A percentile compares a stretch with the other conserved stretches of the same genome.
phyloP scores from a whole-genome alignment of 2,888 invertebrate species.

The Callinectes sapidus region DNA sequence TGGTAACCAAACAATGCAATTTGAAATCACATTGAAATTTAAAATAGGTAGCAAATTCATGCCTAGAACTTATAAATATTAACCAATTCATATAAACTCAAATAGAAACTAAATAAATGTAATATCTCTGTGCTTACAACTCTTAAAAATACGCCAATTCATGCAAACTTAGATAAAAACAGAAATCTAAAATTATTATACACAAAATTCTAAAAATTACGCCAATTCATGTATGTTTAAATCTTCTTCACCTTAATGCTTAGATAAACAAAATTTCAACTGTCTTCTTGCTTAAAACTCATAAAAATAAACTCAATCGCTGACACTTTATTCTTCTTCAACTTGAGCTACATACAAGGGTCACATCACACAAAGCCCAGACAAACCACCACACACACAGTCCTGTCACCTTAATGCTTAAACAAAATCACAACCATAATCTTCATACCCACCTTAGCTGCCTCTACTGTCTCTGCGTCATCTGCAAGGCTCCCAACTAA shows the following conservation, averaged over 20 bases:
- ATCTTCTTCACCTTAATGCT: no score
- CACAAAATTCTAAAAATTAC: background rate
- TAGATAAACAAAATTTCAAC: background rate
- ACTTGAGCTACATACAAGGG: no score
- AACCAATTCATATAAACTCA: background rate
- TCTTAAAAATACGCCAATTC: background rate
- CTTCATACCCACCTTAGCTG: constrained; percentile 63
- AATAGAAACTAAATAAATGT: background rate
- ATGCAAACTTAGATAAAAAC: background rate
- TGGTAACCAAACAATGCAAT: background rate
- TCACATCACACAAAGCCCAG: no score
- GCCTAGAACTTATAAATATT: background rate
- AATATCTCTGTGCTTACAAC: background rate
- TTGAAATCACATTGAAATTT: background rate
- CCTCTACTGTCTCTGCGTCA: constrained; percentile 62
- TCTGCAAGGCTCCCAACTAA: constrained; percentile 64
- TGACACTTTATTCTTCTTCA: background rate
- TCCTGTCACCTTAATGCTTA: background rate
- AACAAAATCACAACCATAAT: background rate
- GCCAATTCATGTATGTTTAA: no score
- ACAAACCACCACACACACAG: no score
- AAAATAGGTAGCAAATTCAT: background rate
- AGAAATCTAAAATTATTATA: background rate
- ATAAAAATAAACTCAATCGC: no score
- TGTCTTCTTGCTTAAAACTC: background rate